A percentile compares a stretch with the other conserved stretches of the same genome.
These are phyloP conservation scores for Atrina japonica DNA, from an alignment of 2,888 invertebrate species.

Conservation along the genomic window DNA sequence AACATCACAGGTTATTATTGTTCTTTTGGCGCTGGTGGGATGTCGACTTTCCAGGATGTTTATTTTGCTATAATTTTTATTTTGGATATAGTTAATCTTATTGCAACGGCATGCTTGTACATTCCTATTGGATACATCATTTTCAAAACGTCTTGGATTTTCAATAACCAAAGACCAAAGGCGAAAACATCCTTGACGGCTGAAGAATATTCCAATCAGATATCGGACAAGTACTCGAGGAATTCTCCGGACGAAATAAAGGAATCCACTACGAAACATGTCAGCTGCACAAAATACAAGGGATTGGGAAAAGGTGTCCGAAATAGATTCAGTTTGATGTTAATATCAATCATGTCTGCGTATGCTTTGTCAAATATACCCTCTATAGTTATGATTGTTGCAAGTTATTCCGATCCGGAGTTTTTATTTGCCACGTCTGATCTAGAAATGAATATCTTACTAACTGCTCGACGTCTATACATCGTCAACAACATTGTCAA, in stretches of 20 bases:
- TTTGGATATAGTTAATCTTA: neutral
- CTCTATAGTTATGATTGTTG: neutral
- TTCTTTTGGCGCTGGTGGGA: neutral
- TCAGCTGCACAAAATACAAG: neutral
- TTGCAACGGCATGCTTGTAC: conserved; percentile 8
- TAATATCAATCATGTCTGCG: conserved; percentile 1
- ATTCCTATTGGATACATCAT: conserved; percentile 15
- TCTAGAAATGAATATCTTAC: conserved; percentile 6
- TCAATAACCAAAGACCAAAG: neutral
- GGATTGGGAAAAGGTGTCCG: neutral
- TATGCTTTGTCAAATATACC: conserved; percentile 10
- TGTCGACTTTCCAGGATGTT: neutral
- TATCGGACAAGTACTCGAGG: neutral
- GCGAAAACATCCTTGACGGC: too few relatives aligned
- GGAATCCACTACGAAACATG: neutral
- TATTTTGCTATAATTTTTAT: conserved; percentile 17
- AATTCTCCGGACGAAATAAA: neutral
- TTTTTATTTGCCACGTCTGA: conserved; percentile 1
- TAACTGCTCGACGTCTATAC: conserved; percentile 7
- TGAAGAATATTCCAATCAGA: neutral
- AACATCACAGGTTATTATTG: conserved; percentile 4
- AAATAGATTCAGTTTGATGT: conserved; percentile 10
- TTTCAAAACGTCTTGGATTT: conserved; percentile 9
- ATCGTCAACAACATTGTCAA: conserved; percentile 29
- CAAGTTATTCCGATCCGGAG: conserved; percentile 8